These are phyloP conservation scores for Zootermopsis nevadensis DNA, from an alignment of 2,888 invertebrate species.

Conservation along the genomic window DNA sequence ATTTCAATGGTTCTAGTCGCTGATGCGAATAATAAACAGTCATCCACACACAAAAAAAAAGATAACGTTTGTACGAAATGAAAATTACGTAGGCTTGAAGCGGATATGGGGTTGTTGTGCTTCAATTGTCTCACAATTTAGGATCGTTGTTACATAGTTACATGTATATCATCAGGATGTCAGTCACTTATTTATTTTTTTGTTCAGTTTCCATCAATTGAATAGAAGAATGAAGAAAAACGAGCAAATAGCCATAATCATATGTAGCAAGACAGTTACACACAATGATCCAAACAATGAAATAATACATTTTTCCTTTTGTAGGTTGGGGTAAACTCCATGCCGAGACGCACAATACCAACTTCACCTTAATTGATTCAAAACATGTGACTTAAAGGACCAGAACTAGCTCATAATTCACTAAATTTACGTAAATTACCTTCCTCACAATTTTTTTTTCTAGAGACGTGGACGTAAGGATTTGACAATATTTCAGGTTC, in stretches of 20 bases:
- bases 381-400: not conserved
- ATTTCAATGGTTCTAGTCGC: not conserved
- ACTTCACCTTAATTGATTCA: constrained; percentile 23
- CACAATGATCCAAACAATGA: constrained; percentile 26
- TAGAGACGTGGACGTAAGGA: not conserved
- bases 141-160: constrained; percentile 21
- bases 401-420: not conserved
- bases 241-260: not conserved
- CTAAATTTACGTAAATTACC: not conserved
- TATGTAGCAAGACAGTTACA: not conserved
- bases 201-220: constrained; percentile 27
- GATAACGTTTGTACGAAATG: not conserved
- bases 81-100: constrained; percentile 11
- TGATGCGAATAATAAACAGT: constrained; percentile 31
- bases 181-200: constrained; percentile 1
- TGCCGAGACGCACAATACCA: not conserved
- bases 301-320: constrained; percentile 22
- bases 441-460: not conserved
- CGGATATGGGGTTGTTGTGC: constrained; percentile 37
- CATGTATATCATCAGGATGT: constrained; percentile 22
- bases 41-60: not conserved
- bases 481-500: constrained; percentile 20
- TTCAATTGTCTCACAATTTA: constrained; percentile 40
- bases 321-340: constrained; percentile 4
- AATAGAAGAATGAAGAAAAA: constrained; percentile 16